Evolutionary conservation across 35 echinoderm and acorn worm genomes (phyloP), one percentile per base, ranked within the genome.

Genomic region (Eucidaris tribuloides): DNA sequence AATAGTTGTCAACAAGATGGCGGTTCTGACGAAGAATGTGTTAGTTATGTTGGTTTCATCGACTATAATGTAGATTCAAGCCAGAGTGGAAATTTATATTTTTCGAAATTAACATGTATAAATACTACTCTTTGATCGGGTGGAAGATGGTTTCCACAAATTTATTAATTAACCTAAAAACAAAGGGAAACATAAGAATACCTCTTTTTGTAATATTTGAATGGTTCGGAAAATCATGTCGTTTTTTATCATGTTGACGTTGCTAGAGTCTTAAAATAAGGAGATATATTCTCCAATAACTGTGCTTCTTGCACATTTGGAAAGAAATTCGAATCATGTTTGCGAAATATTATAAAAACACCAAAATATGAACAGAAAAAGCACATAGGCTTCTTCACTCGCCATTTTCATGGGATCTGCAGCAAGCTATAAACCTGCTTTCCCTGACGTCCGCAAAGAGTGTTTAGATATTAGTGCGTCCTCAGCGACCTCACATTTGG

Each of bases 371-470:
- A 27, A 38, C n/a, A 41, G 37, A 80, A 87, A 38, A 79, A 87
- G 77, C 76, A 87, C 85, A 79, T 87, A 29, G 60, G 72, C 41
- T 5, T 65, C 22, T 60, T 39, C 27, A 11, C 45, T 50, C 56
- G 76, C 58, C 85, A 80, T 87, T 65, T 83, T 83, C 36, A 18
- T 20, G 20, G 22, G 14, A 31, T 17, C 46, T 54, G 52, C 11
- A 50, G 38, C 42, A 37, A 41, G 45, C 39, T 78, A 56, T 62
- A 37, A 40, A 60, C 57, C 33, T 45, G 74, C 77, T 80, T 87
- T 79, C 85, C 54, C 41, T 77, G 76, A 87, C 85, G 85, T 87
- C 85, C 85, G 85, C 85, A 87, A 87, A 62, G 57, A 25, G 3
- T 15, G 32, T 20, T 46, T 65, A 79, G 34, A 87, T 57, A 45